Base-by-base conservation (phyloP, 2,797 vertebrate genomes). In the Morus bassanus region DNA sequence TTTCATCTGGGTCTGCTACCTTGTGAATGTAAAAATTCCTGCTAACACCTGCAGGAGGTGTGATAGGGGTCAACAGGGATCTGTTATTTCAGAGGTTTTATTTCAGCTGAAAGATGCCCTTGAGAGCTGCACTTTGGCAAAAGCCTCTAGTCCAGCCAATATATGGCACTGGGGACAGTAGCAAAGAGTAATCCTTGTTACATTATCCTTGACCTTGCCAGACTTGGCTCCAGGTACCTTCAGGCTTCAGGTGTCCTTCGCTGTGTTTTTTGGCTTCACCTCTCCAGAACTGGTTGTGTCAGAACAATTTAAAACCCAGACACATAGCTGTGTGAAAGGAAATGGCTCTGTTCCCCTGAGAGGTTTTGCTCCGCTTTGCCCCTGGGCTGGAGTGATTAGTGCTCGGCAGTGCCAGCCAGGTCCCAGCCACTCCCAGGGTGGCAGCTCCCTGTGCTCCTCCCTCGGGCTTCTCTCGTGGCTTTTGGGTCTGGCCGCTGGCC, bases 41-140 rank as follows among this genome's bases (percentile, higher is more conserved):
- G 41, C 83, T 70, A 41, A 37, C 2, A 22, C 64, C 80, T 77
- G 67, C 88, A 91, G 88, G 93, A 96, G 91, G 50, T 86, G 65
- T 54, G 90, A 48, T 73, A 60, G 59, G 74, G 68, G 45, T 81
- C 9, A 6, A 59, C 43, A 53, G 84, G 35, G 75, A 89, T 88
- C 83, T 90, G 88, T 91, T 86, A 67, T 89, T 96, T 59, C 67
- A 76, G 67, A 87, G 46, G 14, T 84, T 88, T 91, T 90, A 46
- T 90, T 95, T 95, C 86, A 77, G 48, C 60, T 74, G 65, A 76
- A 91, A 77, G 70, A 56, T 89, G 59, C 70, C 74, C 85, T 67
- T 88, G 91, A 80, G 88, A 87, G 56, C 75, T 91, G 80, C 81
- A 50, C 64, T 70, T 89, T n/a, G 60, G 50, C 90, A 86, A 77